Conservation (phyloP, 2,888 invertebrate species). For the Synergus japonicus region DNA sequence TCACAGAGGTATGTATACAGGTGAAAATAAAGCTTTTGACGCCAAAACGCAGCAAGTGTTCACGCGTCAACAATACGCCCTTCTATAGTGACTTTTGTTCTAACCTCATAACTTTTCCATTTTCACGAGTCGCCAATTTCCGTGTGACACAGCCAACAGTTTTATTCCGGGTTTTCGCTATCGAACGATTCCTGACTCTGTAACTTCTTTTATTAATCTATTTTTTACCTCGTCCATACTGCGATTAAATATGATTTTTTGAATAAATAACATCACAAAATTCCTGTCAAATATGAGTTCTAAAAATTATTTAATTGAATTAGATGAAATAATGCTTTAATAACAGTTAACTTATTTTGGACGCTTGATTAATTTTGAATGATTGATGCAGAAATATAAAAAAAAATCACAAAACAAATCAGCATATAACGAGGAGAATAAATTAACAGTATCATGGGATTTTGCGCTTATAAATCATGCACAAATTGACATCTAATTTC, state of each 20-base stretch:
- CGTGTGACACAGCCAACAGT: slow-evolving; percentile 51
- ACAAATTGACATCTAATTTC: slow-evolving; percentile 39
- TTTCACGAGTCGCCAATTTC: slow-evolving; percentile 50
- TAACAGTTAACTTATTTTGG: not conserved
- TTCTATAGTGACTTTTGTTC: slow-evolving; percentile 52
- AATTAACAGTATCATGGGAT: not conserved
- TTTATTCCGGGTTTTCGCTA: slow-evolving; percentile 46
- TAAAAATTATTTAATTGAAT: not conserved
- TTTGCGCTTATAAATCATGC: slow-evolving; percentile 3
- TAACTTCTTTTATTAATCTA: slow-evolving; percentile 40
- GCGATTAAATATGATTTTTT: not conserved
- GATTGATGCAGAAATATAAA: not conserved
- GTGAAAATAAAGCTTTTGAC: slow-evolving; percentile 45
- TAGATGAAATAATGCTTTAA: not conserved
- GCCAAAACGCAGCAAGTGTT: slow-evolving; percentile 41
- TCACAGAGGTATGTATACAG: slow-evolving; percentile 47
- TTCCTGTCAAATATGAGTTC: not conserved
- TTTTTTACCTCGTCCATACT: not conserved
- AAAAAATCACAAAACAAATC: not conserved
- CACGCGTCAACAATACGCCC: slow-evolving; percentile 42
- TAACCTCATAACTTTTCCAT: slow-evolving; percentile 50
- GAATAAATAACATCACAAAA: not conserved
- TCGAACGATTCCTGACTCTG: not conserved
- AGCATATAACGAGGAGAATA: not conserved
- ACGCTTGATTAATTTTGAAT: not conserved